Evolutionary conservation across 2,888 invertebrate genomes (phyloP), one percentile per base, ranked within the genome.

Genomic region (Eugnorisma glareosa): DNA sequence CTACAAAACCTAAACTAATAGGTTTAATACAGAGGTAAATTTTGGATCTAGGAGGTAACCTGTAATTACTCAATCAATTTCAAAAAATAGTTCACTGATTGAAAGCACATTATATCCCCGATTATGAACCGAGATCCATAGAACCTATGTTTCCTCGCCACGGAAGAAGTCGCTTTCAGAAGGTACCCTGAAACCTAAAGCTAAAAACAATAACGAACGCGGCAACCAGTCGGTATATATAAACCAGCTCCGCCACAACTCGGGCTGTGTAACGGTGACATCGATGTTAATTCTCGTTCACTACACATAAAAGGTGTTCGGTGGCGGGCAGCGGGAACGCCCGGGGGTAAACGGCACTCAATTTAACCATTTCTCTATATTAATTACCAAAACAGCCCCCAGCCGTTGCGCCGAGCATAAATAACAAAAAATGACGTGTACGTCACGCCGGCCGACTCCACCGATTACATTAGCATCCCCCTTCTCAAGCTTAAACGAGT

Each of bases 371-470:
- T 94, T 91, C 93, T 94, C 93, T 93, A 93, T 94, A 94, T 94
- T 94, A 94, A 94, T 94, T 94, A 94, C 92, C 91, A 91, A 92
- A 93, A 92, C 91, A 91, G 90, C 93, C 93, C 91, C 88, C 88
- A 37, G 88, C 91, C 91, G 92, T 86, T 86, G 81, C 64, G 75
- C 89, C 87, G 90, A 88, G 90, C 92, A 94, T 94, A 94, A 94
- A 94, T 93, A 94, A 94, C 92, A 92, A 94, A 94, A 93, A 93
- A 92, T 92, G 91, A 92, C 91, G 93, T 88, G 85, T 89, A 86
- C 99, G 96, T 99, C 99, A 83, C 98, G 98, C 98, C 81, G 98
- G 94, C 98, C 92, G 92, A 89, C 86, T 93, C 91, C 85, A 73
- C 83, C 92, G 91, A 92, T 91, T 92, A 90, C 91, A 91, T 92